A percentile compares a stretch with the other conserved stretches of the same genome.
These are phyloP conservation scores for Buathra laborator DNA, from an alignment of 2,888 invertebrate genomes.

Conservation along the genomic window DNA sequence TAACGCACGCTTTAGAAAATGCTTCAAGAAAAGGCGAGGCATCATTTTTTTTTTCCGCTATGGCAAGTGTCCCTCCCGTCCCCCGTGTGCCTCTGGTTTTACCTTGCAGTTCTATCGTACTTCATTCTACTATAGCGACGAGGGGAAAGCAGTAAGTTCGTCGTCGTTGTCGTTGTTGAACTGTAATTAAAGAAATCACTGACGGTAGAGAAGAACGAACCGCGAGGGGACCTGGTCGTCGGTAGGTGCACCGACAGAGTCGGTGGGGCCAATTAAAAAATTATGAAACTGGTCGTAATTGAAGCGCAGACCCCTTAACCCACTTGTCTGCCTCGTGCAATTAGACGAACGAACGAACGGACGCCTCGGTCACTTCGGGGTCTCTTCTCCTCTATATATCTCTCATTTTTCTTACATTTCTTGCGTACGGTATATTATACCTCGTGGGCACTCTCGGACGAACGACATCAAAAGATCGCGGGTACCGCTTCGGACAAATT, in stretches of 20 bases:
- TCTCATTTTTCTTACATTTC: constrained; percentile 51
- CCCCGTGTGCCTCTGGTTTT: neutral
- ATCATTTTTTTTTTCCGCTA: neutral
- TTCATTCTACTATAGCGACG: constrained; percentile 20
- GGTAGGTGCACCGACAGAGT: constrained; percentile 25
- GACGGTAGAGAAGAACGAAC: constrained; percentile 32
- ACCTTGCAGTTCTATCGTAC: constrained; percentile 12
- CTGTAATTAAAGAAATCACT: constrained; percentile 66
- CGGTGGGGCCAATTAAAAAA: constrained; percentile 71
- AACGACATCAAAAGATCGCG: constrained; percentile 58
- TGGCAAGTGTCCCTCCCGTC: neutral
- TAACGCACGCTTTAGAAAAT: neutral
- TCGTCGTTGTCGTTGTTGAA: constrained; percentile 42
- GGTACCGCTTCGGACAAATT: constrained; percentile 58
- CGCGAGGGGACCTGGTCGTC: constrained; percentile 34
- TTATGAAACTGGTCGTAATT: constrained; percentile 73
- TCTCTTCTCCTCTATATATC: constrained; percentile 46
- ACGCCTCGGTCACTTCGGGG: constrained; percentile 58
- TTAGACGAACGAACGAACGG: constrained; percentile 63
- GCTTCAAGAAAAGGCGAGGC: constrained; percentile 8
- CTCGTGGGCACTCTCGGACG: constrained; percentile 40
- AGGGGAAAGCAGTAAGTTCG: constrained; percentile 60
- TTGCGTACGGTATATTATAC: constrained; percentile 8
- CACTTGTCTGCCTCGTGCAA: constrained; percentile 70
- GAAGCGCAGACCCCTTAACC: constrained; percentile 73